Percentiles rank a stretch among this genome's conserved stretches.
These are phyloP conservation scores for Brachionus manjavacas DNA, from an alignment of 1,140 invertebrate genomes.

Conservation along the genomic window DNA sequence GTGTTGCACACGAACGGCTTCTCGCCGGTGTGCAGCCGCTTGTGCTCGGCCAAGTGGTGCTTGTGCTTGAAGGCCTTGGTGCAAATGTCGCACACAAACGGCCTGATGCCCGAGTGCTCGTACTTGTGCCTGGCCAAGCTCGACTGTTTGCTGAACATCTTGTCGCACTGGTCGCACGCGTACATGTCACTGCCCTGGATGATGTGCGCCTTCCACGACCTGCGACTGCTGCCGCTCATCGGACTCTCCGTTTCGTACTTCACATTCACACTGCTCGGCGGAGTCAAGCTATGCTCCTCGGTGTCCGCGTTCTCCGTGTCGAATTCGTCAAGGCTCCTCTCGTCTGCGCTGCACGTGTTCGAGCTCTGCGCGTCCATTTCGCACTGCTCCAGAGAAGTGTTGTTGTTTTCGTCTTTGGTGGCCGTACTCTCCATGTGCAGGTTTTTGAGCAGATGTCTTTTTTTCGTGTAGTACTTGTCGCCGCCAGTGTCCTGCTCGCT, in stretches of 20 bases:
- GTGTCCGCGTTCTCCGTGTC: neutral
- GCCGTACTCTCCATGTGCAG: neutral
- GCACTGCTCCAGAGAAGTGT: neutral
- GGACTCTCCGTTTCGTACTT: neutral
- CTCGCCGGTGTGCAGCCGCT: constrained; percentile 92
- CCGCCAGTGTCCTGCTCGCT: neutral
- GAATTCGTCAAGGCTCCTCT: constrained; percentile 1
- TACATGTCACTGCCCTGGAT: constrained; percentile 40
- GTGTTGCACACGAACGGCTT: constrained; percentile 98
- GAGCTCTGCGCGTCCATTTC: neutral
- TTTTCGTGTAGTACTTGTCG: neutral
- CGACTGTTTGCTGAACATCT: constrained; percentile 96
- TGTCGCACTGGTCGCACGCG: constrained; percentile 93
- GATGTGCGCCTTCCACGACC: constrained; percentile 40
- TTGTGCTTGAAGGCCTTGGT: constrained; percentile 99
- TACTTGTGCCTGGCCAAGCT: constrained; percentile 96
- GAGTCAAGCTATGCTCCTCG: neutral
- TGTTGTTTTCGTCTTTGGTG: neutral
- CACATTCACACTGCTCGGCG: neutral
- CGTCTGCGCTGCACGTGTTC: constrained; percentile 27
- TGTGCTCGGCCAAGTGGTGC: constrained; percentile 98
- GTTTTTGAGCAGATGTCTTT: neutral
- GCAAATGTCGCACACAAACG: constrained; percentile 95
- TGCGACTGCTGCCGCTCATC: neutral
- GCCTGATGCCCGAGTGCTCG: constrained; percentile 98